phyloP scores from a whole-genome alignment of 2,888 invertebrate species.

The Carcina quercana region DNA sequence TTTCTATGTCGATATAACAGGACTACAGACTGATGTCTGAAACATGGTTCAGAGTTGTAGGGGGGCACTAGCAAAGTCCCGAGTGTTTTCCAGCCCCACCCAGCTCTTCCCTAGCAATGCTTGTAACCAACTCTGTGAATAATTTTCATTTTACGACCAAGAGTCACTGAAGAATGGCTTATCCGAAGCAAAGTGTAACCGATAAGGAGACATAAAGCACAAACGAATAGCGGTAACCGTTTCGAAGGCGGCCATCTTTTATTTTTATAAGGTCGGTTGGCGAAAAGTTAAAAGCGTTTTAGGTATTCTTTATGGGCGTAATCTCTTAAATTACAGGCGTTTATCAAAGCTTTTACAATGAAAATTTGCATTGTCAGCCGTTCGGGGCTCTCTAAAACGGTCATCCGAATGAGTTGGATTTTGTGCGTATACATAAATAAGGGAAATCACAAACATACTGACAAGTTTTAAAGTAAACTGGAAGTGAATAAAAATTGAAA shows the following conservation, averaged over 20 bases:
- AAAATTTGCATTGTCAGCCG: background rate
- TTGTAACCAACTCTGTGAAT: conserved; percentile 17
- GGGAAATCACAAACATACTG: too few relatives aligned
- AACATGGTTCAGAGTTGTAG: background rate
- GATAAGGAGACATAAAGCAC: conserved; percentile 1
- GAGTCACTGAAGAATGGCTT: conserved; percentile 6
- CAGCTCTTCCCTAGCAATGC: too few relatives aligned
- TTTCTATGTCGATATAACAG: too few relatives aligned
- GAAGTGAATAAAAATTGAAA: too few relatives aligned
- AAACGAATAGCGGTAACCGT: conserved; percentile 5
- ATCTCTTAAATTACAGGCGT: background rate
- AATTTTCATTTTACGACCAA: conserved; percentile 17
- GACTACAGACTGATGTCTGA: too few relatives aligned
- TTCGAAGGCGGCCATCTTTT: background rate
- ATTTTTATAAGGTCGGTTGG: background rate
- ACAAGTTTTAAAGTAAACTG: too few relatives aligned
- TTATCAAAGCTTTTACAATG: background rate
- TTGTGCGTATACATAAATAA: too few relatives aligned
- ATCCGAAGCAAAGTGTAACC: conserved; percentile 1
- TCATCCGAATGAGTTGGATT: too few relatives aligned
- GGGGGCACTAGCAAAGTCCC: background rate
- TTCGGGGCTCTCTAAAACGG: too few relatives aligned
- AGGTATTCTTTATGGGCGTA: background rate
- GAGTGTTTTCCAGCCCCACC: too few relatives aligned
- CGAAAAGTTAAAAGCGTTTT: background rate